Conservation (phyloP, 1,140 invertebrate genomes). For the Bradynema listronoti region DNA sequence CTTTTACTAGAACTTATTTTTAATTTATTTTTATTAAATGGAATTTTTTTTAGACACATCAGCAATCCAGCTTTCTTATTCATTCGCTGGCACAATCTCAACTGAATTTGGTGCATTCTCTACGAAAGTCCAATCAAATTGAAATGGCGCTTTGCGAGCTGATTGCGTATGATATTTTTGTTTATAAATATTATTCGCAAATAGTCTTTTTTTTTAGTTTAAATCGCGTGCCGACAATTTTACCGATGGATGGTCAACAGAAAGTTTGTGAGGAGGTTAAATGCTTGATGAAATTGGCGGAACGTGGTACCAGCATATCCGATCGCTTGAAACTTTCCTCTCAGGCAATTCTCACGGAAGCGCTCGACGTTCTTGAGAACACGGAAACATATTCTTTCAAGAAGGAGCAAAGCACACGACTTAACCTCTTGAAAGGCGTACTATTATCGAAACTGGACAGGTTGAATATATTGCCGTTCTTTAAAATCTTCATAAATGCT, state of each 20-base stretch:
- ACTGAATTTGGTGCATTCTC: conserved; percentile 23
- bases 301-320: background rate
- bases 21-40: background rate
- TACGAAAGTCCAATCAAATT: conserved; percentile 30
- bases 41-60: conserved; percentile 1
- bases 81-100: conserved; percentile 36
- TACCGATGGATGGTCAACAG: conserved; percentile 27
- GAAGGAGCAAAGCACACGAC: conserved; percentile 18
- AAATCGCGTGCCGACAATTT: conserved; percentile 13
- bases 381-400: conserved; percentile 25
- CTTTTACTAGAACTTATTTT: background rate
- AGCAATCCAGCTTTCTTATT: conserved; percentile 22
- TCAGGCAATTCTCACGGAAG: conserved; percentile 19
- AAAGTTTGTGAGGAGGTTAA: conserved; percentile 32
- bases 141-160: conserved; percentile 38
- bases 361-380: conserved; percentile 24
- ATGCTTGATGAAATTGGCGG: conserved; percentile 28
- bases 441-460: conserved; percentile 23
- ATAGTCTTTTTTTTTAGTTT: conserved; percentile 13
- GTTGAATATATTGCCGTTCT: no score
- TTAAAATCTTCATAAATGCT: no score
- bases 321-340: background rate
- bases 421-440: conserved; percentile 30
- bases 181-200: background rate
- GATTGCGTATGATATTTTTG: conserved; percentile 15